These are phyloP conservation scores for Cancer borealis DNA, from an alignment of 2,888 invertebrate species.

Conservation along the genomic window DNA sequence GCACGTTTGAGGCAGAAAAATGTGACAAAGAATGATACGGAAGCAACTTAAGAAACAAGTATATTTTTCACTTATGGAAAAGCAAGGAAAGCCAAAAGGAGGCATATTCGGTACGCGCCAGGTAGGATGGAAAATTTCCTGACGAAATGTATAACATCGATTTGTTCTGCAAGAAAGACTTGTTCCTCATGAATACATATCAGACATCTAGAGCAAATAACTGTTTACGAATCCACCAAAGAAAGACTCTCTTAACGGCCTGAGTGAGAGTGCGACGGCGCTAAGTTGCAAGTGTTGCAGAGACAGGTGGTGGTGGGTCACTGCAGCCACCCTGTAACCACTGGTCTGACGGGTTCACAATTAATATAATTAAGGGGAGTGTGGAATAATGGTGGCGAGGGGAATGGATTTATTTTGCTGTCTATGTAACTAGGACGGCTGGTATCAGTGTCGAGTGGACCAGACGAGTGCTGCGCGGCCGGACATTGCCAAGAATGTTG, in stretches of 20 bases:
- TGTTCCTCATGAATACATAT: background rate
- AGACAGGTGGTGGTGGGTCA: conserved; percentile 52
- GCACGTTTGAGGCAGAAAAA: background rate
- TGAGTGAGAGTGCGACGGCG: background rate
- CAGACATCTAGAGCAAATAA: background rate
- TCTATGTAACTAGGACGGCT: background rate
- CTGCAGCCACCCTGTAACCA: conserved; percentile 39
- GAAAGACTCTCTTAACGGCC: background rate
- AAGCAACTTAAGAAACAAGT: background rate
- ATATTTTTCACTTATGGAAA: background rate
- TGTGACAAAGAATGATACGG: background rate
- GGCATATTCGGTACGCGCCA: background rate
- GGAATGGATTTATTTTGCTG: conserved; percentile 5
- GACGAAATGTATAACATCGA: background rate
- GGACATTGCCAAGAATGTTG: background rate
- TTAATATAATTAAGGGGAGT: conserved; percentile 66
- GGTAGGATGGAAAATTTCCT: background rate
- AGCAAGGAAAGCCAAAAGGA: background rate
- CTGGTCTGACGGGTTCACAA: conserved; percentile 69
- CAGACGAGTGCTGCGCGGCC: background rate
- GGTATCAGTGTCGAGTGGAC: background rate
- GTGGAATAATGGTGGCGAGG: conserved; percentile 54
- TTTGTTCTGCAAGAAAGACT: background rate
- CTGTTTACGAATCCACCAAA: background rate
- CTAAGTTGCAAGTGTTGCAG: conserved; percentile 22